These are phyloP conservation scores for Naso thynnoides DNA, from an alignment of 2,797 vertebrate genomes.

Conservation along the genomic window DNA sequence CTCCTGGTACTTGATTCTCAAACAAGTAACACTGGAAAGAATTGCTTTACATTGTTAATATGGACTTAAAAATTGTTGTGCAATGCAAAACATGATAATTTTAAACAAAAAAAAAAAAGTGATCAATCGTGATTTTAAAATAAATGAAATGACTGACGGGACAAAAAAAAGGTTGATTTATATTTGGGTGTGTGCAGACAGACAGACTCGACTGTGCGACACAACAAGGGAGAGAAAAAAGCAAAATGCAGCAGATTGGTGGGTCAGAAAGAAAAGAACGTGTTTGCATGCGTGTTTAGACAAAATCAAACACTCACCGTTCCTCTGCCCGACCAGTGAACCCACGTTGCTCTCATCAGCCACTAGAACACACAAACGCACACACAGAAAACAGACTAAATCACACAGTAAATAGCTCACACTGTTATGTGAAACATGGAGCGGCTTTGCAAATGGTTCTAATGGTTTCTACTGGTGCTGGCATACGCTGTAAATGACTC, in stretches of 20 bases:
- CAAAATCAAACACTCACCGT: conserved; percentile 83
- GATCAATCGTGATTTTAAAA: no score
- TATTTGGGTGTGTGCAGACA: not conserved
- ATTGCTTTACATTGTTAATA: no score
- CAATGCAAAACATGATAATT: no score
- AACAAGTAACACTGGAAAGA: no score
- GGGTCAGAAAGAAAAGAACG: not conserved
- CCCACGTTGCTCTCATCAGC: conserved; percentile 93
- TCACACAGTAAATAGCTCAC: conserved; percentile 14
- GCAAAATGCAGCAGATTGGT: not conserved
- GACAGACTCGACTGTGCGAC: not conserved
- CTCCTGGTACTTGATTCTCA: no score
- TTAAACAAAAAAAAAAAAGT: no score
- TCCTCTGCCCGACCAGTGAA: conserved; percentile 82
- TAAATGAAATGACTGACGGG: no score
- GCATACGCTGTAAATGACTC: conserved; percentile 42
- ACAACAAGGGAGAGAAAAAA: not conserved
- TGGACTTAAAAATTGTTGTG: no score
- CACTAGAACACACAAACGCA: conserved; percentile 79
- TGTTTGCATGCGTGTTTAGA: not conserved
- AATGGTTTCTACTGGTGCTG: conserved; percentile 30
- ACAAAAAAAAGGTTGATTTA: no score
- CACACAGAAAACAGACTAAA: not conserved
- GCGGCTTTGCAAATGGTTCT: conserved; percentile 31
- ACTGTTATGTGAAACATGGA: conserved; percentile 15